phyloP scores from a whole-genome alignment of 1,140 invertebrate species.

The Drosophila elegans region DNA sequence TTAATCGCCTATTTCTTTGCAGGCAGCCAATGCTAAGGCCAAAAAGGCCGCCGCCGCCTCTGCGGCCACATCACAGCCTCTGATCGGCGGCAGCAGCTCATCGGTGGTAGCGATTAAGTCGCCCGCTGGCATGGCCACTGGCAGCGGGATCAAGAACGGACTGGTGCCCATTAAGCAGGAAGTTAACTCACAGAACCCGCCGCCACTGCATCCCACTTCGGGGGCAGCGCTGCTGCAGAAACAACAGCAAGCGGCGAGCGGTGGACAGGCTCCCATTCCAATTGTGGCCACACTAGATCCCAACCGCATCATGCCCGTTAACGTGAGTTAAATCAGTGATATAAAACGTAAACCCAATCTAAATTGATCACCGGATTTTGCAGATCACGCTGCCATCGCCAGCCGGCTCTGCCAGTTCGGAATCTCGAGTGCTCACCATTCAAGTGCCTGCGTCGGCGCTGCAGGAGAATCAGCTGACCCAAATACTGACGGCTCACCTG shows the following conservation, averaged over 20 bases:
- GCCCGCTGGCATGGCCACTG: conserved; percentile 16
- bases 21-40: conserved; percentile 83
- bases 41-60: conserved; percentile 79
- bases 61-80: conserved; percentile 66
- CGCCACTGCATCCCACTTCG: conserved; percentile 71
- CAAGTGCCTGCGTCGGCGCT: conserved; percentile 93
- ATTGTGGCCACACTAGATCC: conserved; percentile 84
- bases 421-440: conserved; percentile 90
- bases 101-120: conserved; percentile 33
- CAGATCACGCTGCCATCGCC: conserved; percentile 88
- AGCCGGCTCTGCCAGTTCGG: conserved; percentile 88
- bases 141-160: conserved; percentile 61
- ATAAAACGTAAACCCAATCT: too few species aligned
- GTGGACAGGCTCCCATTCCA: conserved; percentile 76
- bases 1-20: conserved; percentile 14
- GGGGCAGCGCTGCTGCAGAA: conserved; percentile 65
- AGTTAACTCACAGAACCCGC: conserved; percentile 83
- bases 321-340: conserved; percentile 49
- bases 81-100: conserved; percentile 28
- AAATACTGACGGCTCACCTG: conserved; percentile 90
- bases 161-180: conserved; percentile 67
- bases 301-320: conserved; percentile 84
- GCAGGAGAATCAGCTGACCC: conserved; percentile 88
- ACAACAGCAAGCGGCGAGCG: conserved; percentile 62
- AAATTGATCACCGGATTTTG: conserved; percentile 30